A percentile compares a stretch with the other conserved stretches of the same genome.
These are phyloP conservation scores for Choristoneura fumiferana DNA, from an alignment of 1,140 invertebrate genomes.

Conservation along the genomic window DNA sequence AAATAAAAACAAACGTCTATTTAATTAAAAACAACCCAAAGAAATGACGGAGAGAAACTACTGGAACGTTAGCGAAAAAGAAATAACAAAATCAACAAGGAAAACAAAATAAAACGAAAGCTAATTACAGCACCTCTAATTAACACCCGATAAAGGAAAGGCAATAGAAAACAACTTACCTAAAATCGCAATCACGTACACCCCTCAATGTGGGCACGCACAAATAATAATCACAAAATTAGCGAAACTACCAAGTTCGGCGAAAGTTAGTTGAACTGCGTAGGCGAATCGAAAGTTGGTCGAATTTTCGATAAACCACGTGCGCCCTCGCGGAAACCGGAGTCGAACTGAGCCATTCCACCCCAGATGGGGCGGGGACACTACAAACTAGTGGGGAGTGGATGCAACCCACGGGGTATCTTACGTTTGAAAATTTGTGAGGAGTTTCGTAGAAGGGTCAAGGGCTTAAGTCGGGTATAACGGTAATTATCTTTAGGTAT, in stretches of 20 bases:
- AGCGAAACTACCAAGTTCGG: conserved; percentile 1
- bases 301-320: not conserved
- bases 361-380: conserved; percentile 30
- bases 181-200: not conserved
- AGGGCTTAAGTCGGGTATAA: not conserved
- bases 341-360: conserved; percentile 24
- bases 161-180: conserved; percentile 1
- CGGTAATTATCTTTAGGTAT: no score
- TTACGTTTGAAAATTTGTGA: conserved; percentile 10
- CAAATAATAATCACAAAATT: conserved; percentile 8
- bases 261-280: not conserved
- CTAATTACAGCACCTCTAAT: conserved; percentile 4
- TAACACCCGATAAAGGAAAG: conserved; percentile 13
- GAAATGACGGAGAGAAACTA: not conserved
- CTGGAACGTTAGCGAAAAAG: not conserved
- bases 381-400: conserved; percentile 33
- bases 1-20: no score
- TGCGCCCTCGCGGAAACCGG: not conserved
- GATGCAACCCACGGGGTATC: conserved; percentile 20
- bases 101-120: conserved; percentile 9
- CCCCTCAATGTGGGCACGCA: conserved; percentile 1
- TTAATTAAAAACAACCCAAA: not conserved
- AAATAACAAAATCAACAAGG: conserved; percentile 1
- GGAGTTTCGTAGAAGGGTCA: not conserved
- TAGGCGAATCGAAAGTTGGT: not conserved